These are phyloP conservation scores for Rhabdomys dilectus DNA, from an alignment of 2,113 vertebrate species.

Conservation along the genomic window DNA sequence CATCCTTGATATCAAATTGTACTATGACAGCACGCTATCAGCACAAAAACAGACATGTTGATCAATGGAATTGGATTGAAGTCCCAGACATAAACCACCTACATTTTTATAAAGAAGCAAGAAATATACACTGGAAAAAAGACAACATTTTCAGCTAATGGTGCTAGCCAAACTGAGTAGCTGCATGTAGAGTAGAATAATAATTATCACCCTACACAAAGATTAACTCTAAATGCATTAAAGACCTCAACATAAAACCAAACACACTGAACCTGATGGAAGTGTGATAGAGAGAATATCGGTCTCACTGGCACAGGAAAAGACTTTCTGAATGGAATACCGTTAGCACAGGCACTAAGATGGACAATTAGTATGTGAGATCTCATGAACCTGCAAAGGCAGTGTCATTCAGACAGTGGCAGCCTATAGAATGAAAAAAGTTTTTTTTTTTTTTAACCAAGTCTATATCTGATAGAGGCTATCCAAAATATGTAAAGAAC, in stretches of 20 bases:
- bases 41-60: background rate
- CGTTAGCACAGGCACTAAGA: background rate
- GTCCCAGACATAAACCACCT: background rate
- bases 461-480: background rate
- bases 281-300: background rate
- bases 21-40: background rate
- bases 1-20: background rate
- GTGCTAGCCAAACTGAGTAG: background rate
- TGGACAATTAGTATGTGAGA: background rate
- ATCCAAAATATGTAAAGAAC: background rate
- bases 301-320: background rate
- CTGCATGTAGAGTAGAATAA: background rate
- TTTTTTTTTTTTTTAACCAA: background rate
- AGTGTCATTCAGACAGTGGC: background rate
- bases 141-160: background rate
- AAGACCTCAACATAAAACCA: background rate
- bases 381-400: background rate
- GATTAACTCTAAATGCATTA: background rate
- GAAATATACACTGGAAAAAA: background rate
- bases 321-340: background rate
- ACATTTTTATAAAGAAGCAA: background rate
- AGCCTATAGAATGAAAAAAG: background rate
- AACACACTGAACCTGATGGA: background rate
- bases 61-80: background rate
- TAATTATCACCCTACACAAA: background rate